phyloP scores from a whole-genome alignment of 2,888 invertebrate species.

The Conistra vaccinii region DNA sequence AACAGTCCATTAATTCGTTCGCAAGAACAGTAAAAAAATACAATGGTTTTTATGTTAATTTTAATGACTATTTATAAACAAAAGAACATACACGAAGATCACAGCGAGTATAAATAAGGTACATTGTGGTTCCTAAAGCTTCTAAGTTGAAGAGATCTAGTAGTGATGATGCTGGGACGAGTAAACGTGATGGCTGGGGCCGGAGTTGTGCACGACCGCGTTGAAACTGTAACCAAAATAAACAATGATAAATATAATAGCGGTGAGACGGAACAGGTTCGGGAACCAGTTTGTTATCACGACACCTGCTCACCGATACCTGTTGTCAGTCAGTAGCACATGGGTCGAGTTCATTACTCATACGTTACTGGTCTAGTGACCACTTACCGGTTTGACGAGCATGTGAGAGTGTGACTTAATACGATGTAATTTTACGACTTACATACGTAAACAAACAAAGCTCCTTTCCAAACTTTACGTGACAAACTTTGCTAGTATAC shows the following conservation, averaged over 20 bases:
- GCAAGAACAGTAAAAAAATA: conserved; percentile 23
- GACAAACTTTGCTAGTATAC: neutral
- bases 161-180: conserved; percentile 85
- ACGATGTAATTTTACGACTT: conserved; percentile 70
- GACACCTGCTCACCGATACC: conserved; percentile 73
- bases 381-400: conserved; percentile 84
- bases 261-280: conserved; percentile 60
- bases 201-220: conserved; percentile 88
- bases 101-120: conserved; percentile 81
- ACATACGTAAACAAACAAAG: conserved; percentile 72
- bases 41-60: conserved; percentile 58
- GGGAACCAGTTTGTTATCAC: conserved; percentile 66
- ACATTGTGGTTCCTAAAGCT: conserved; percentile 69
- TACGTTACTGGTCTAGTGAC: conserved; percentile 71
- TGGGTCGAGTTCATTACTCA: conserved; percentile 86
- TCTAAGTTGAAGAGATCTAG: conserved; percentile 70
- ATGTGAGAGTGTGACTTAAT: conserved; percentile 83
- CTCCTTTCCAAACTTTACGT: conserved; percentile 58
- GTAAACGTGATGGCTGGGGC: conserved; percentile 86
- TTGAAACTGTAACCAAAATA: conserved; percentile 85
- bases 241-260: conserved; percentile 59
- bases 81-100: conserved; percentile 77
- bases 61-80: conserved; percentile 74
- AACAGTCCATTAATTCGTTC: neutral
- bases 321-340: conserved; percentile 68